These are phyloP conservation scores for Campopleginae sp. DNA, from an alignment of 2,888 invertebrate genomes.

Conservation along the genomic window DNA sequence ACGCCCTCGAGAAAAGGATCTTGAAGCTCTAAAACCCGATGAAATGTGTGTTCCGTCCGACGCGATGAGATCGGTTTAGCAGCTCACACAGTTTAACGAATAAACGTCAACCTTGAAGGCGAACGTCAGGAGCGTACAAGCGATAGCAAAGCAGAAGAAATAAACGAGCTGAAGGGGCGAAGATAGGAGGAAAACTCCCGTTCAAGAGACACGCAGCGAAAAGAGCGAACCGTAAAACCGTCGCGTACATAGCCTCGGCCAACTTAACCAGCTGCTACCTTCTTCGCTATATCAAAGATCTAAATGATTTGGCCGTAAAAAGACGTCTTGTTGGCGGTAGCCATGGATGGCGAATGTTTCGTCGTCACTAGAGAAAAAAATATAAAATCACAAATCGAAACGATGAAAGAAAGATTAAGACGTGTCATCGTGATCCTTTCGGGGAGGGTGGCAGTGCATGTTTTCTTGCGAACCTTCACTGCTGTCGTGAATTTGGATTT, in stretches of 20 bases:
- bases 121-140: slow-evolving; percentile 59
- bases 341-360: slow-evolving; percentile 61
- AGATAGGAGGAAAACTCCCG: slow-evolving; percentile 72
- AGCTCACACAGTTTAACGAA: slow-evolving; percentile 44
- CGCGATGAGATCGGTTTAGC: slow-evolving; percentile 8
- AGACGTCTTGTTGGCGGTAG: slow-evolving; percentile 73
- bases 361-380: slow-evolving; percentile 7
- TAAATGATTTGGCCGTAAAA: slow-evolving; percentile 76
- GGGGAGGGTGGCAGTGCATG: too few relatives aligned
- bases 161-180: slow-evolving; percentile 66
- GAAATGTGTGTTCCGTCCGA: not conserved
- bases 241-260: slow-evolving; percentile 81
- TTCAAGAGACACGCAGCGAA: slow-evolving; percentile 77
- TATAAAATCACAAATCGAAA: not conserved
- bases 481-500: too few relatives aligned
- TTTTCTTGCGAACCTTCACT: too few relatives aligned
- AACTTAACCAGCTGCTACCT: slow-evolving; percentile 76
- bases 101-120: slow-evolving; percentile 75
- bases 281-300: slow-evolving; percentile 44
- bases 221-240: slow-evolving; percentile 77
- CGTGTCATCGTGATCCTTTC: not conserved
- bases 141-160: slow-evolving; percentile 74
- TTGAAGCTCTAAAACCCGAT: slow-evolving; percentile 8
- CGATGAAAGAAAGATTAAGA: not conserved
- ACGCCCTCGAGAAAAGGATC: slow-evolving; percentile 47